phyloP scores from a whole-genome alignment of 2,888 invertebrate species.

The Gari tellinella region DNA sequence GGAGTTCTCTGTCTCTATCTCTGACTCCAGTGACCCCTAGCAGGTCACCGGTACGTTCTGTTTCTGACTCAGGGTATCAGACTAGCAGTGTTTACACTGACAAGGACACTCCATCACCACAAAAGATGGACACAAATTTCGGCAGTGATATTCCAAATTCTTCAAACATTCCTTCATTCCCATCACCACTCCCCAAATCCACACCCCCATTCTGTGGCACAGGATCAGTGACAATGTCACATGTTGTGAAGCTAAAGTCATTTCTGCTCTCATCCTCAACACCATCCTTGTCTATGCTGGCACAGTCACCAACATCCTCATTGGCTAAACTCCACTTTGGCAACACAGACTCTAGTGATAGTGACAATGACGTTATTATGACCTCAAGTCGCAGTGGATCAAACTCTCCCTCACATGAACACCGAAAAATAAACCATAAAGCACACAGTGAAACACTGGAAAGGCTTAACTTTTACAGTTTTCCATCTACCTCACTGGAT shows the following conservation, averaged over 20 bases:
- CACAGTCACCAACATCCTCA: slow-evolving; percentile 50
- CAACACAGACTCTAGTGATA: slow-evolving; percentile 46
- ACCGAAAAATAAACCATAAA: slow-evolving; percentile 1
- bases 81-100: too few species aligned
- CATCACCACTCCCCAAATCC: background rate
- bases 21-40: too few species aligned
- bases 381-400: slow-evolving; percentile 23
- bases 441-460: slow-evolving; percentile 5
- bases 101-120: too few species aligned
- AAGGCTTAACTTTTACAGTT: slow-evolving; percentile 56
- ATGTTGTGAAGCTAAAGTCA: slow-evolving; percentile 55
- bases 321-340: slow-evolving; percentile 53
- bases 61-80: too few species aligned
- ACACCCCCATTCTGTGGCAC: background rate
- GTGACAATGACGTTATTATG: slow-evolving; percentile 37
- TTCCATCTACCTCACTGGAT: slow-evolving; percentile 83
- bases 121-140: too few species aligned
- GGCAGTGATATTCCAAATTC: too few species aligned
- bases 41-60: too few species aligned
- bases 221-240: slow-evolving; percentile 45
- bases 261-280: slow-evolving; percentile 55
- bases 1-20: slow-evolving; percentile 16
- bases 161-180: slow-evolving; percentile 28
- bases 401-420: slow-evolving; percentile 8
- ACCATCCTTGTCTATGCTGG: slow-evolving; percentile 36